Conservation (phyloP, 2,113 vertebrate species). For the Arothron firmamentum region DNA sequence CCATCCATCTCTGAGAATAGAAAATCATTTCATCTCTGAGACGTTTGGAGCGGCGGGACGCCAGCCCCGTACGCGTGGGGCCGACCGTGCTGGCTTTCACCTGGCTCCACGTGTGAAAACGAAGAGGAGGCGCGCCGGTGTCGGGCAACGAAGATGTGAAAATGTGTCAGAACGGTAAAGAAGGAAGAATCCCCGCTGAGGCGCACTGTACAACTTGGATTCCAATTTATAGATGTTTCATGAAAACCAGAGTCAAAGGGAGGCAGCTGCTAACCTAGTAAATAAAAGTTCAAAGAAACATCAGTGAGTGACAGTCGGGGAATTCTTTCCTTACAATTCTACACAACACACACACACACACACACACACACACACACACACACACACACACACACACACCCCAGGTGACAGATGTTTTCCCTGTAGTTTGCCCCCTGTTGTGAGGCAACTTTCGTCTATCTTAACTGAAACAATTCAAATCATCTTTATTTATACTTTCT, state of each 20-base stretch:
- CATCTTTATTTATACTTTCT: too few species aligned
- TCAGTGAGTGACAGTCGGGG: constrained; percentile 31
- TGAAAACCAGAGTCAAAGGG: constrained; percentile 1
- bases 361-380: too few species aligned
- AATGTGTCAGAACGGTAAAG: constrained; percentile 33
- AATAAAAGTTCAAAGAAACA: constrained; percentile 53
- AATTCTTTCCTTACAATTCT: constrained; percentile 19
- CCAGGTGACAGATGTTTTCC: constrained; percentile 38
- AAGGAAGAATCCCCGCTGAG: constrained; percentile 22
- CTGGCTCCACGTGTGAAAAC: constrained; percentile 15
- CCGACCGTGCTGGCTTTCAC: constrained; percentile 29
- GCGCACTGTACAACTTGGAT: constrained; percentile 31
- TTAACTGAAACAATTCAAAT: too few species aligned
- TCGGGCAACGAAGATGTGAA: constrained; percentile 4
- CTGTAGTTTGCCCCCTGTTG: background rate
- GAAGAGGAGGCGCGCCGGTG: constrained; percentile 18
- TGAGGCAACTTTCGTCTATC: too few species aligned
- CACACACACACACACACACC: constrained; percentile 19
- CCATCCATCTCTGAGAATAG: constrained; percentile 41
- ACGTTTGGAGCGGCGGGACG: constrained; percentile 20
- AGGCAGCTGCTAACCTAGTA: constrained; percentile 34
- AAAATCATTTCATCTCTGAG: constrained; percentile 24
- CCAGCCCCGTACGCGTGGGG: constrained; percentile 4
- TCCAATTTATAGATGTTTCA: constrained; percentile 34
- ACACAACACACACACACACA: constrained; percentile 20